Evolutionary conservation across 2,113 vertebrate species (phyloP).

Genomic region (Glareola pratincola): DNA sequence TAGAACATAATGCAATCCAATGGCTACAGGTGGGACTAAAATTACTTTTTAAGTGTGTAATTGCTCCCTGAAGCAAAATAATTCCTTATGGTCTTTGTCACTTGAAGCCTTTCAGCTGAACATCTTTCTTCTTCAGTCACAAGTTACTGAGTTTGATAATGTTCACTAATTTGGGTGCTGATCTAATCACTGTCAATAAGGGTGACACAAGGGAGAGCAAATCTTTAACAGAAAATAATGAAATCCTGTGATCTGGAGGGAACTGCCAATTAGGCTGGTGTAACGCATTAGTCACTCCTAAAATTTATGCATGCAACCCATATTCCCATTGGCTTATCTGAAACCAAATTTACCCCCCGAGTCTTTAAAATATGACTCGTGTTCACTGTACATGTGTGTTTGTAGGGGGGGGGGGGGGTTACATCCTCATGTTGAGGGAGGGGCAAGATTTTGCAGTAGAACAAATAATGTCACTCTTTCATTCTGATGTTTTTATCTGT

Average conservation of each 20-base stretch:
- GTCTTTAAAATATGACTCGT: background rate
- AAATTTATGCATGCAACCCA: background rate
- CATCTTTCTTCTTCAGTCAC: background rate
- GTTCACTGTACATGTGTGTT: background rate
- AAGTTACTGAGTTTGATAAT: background rate
- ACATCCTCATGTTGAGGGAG: background rate
- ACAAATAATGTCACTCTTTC: background rate
- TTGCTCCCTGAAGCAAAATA: conserved; percentile 28
- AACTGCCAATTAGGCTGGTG: background rate
- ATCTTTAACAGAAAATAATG: background rate
- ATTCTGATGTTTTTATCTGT: background rate
- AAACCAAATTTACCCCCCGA: background rate
- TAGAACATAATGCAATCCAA: conserved; percentile 8
- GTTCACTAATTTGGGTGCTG: background rate
- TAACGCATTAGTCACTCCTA: background rate
- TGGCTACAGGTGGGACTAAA: conserved; percentile 32
- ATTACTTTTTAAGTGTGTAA: conserved; percentile 21
- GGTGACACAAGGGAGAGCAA: background rate
- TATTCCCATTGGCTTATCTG: background rate
- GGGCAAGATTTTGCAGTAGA: background rate
- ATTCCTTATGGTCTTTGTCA: conserved; percentile 27
- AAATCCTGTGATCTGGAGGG: background rate
- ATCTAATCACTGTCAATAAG: background rate
- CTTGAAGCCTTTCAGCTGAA: background rate
- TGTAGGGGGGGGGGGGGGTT: background rate